These are phyloP conservation scores for Chelon auratus DNA, from an alignment of 2,797 vertebrate species.

Conservation along the genomic window DNA sequence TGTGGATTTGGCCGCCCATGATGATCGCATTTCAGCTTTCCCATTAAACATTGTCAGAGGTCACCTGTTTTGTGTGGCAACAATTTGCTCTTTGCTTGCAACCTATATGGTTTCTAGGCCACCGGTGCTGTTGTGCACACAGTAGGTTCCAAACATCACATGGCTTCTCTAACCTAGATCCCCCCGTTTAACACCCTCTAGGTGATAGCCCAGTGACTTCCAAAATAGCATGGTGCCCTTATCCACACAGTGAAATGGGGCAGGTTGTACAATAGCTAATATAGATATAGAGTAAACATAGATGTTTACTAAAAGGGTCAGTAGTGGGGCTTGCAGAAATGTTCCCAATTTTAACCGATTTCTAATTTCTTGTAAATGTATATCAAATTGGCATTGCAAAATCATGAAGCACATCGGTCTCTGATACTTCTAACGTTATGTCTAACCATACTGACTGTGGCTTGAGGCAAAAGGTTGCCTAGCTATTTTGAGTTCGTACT, in stretches of 20 bases:
- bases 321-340: neutral
- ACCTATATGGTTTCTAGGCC: conserved; percentile 25
- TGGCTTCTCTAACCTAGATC: conserved; percentile 45
- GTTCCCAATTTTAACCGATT: neutral
- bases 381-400: neutral
- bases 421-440: no score
- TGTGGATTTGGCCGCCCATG: no score
- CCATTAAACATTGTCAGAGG: neutral
- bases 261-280: conserved; percentile 15
- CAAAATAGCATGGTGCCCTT: conserved; percentile 49
- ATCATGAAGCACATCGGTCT: neutral
- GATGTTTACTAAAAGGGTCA: conserved; percentile 8
- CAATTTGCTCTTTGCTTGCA: conserved; percentile 14
- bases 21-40: neutral
- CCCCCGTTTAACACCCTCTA: conserved; percentile 26
- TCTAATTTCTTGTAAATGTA: neutral
- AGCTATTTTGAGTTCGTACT: conserved; percentile 30
- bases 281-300: conserved; percentile 8
- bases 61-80: conserved; percentile 11
- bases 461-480: neutral
- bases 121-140: conserved; percentile 23
- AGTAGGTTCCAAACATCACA: conserved; percentile 34
- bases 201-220: conserved; percentile 45
- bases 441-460: no score
- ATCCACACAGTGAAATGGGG: conserved; percentile 20